phyloP scores from a whole-genome alignment of 2,888 invertebrate species.

The Arge pagana region DNA sequence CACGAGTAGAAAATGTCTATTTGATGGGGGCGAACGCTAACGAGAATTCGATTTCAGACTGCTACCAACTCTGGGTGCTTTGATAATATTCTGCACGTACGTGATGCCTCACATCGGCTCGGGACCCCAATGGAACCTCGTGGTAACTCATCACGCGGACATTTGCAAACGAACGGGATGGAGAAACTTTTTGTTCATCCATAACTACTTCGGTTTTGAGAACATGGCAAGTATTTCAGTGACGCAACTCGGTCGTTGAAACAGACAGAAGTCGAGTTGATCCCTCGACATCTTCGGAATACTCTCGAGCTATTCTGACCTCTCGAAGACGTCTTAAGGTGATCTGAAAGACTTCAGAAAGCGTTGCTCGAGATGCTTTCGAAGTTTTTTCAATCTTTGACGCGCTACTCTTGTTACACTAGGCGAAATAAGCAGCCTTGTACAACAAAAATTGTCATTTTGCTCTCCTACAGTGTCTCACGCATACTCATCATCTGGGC shows the following conservation, averaged over 20 bases:
- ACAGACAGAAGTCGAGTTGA: too few relatives aligned
- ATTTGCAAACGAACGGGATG: slow-evolving; percentile 73
- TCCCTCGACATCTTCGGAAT: too few relatives aligned
- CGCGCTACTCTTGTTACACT: too few relatives aligned
- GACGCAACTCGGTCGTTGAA: too few relatives aligned
- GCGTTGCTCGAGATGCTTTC: too few relatives aligned
- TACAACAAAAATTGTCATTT: slow-evolving; percentile 10
- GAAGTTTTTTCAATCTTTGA: too few relatives aligned
- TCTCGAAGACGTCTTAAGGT: too few relatives aligned
- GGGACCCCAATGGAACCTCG: slow-evolving; percentile 73
- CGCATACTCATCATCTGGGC: slow-evolving; percentile 73
- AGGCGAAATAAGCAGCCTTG: too few relatives aligned
- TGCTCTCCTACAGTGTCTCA: slow-evolving; percentile 64
- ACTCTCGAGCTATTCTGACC: too few relatives aligned
- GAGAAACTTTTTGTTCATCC: slow-evolving; percentile 72
- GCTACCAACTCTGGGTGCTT: slow-evolving; percentile 67
- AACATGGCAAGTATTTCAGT: slow-evolving; percentile 66
- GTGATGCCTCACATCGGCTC: slow-evolving; percentile 66
- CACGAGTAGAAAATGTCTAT: not conserved
- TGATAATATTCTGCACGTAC: slow-evolving; percentile 71
- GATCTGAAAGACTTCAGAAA: too few relatives aligned
- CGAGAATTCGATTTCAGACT: slow-evolving; percentile 56
- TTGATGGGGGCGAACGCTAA: not conserved
- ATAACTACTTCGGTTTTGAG: slow-evolving; percentile 74
- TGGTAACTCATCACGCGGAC: slow-evolving; percentile 69